A percentile compares a stretch with the other conserved stretches of the same genome.
phyloP scores from a whole-genome alignment of 2,113 vertebrate species.

The Lampris incognitus region DNA sequence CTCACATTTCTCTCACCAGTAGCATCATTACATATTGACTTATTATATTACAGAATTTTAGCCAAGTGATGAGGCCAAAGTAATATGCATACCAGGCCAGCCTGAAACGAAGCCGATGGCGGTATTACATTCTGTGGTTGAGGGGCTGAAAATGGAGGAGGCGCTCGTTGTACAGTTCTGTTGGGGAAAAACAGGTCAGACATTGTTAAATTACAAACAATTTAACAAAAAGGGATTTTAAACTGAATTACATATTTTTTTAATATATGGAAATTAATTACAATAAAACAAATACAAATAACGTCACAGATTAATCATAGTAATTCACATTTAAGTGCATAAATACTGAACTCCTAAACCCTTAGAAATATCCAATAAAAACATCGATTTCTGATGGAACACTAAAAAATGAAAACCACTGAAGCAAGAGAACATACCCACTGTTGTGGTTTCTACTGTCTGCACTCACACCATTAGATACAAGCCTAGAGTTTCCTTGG shows the following conservation, averaged over 20 bases:
- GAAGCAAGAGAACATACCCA: conserved; percentile 72
- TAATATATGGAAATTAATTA: no score
- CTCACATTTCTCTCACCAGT: conserved; percentile 6
- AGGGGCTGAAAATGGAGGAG: conserved; percentile 61
- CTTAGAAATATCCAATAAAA: background rate
- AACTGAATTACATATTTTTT: background rate
- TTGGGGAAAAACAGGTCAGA: background rate
- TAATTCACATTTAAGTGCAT: background rate
- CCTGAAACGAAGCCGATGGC: conserved; percentile 79
- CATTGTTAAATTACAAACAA: background rate
- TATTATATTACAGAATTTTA: background rate
- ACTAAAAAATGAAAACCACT: background rate
- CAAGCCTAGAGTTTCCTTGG: conserved; percentile 63
- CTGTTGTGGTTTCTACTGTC: conserved; percentile 70
- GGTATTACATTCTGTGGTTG: conserved; percentile 75
- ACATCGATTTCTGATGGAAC: background rate
- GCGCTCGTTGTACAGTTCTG: conserved; percentile 59
- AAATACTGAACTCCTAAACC: background rate
- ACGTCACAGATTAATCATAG: background rate
- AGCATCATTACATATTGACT: background rate
- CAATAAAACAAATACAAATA: background rate
- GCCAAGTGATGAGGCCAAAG: background rate
- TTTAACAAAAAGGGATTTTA: background rate
- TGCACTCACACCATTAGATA: conserved; percentile 71
- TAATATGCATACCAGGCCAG: conserved; percentile 76